Conservation (phyloP, 2,113 vertebrate genomes). For the Cololabis saira region DNA sequence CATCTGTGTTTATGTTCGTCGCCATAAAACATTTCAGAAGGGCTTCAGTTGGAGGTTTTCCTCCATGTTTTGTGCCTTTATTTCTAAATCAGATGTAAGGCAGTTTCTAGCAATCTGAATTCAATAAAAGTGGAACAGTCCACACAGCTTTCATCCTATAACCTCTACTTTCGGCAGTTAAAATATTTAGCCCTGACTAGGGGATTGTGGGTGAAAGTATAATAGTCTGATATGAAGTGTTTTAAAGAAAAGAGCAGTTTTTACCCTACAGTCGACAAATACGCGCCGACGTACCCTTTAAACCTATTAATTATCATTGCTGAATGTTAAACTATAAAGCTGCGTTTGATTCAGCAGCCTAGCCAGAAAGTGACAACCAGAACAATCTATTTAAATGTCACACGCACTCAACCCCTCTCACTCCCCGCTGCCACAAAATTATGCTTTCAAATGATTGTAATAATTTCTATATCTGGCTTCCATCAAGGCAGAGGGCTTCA, state of each 20-base stretch:
- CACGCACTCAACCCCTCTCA: slow-evolving; percentile 5
- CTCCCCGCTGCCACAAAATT: slow-evolving; percentile 12
- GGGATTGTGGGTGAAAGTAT: too few relatives aligned
- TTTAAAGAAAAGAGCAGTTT: neutral
- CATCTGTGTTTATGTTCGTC: too few relatives aligned
- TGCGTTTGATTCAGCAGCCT: neutral
- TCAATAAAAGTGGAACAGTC: too few relatives aligned
- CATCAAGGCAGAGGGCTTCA: neutral
- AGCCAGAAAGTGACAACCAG: neutral
- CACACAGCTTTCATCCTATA: too few relatives aligned
- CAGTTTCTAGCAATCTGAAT: too few relatives aligned
- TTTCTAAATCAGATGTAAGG: too few relatives aligned
- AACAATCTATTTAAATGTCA: slow-evolving; percentile 36
- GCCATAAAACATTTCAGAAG: too few relatives aligned
- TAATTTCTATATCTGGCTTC: slow-evolving; percentile 2
- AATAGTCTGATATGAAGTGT: too few relatives aligned
- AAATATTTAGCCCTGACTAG: too few relatives aligned
- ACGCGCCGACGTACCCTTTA: slow-evolving; percentile 2
- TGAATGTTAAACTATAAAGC: neutral
- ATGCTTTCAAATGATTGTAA: slow-evolving; percentile 16
- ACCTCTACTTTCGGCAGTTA: too few relatives aligned
- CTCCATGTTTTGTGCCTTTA: too few relatives aligned
- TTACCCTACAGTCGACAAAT: neutral
- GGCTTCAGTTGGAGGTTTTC: too few relatives aligned
- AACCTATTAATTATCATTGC: neutral